Percentiles rank a stretch among this genome's conserved stretches.
phyloP scores from a whole-genome alignment of 2,113 vertebrate genomes.

The Uria aalge region DNA sequence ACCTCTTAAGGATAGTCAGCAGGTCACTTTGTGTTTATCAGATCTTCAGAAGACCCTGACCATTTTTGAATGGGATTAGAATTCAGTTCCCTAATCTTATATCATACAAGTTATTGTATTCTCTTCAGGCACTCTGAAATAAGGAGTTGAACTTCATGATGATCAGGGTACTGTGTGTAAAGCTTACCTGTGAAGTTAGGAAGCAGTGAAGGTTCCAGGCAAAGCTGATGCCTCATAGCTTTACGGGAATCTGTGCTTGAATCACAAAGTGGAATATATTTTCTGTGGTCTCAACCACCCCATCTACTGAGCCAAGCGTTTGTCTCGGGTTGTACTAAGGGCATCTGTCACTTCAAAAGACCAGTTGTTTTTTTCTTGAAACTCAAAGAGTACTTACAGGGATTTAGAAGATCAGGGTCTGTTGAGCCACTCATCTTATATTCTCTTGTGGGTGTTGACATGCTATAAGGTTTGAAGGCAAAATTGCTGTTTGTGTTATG shows the following conservation, averaged over 20 bases:
- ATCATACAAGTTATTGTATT: background rate
- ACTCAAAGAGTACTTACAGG: background rate
- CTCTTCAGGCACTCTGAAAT: background rate
- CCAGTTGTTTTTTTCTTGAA: background rate
- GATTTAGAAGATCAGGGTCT: background rate
- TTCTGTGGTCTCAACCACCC: rapidly evolving
- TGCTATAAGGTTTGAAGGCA: background rate
- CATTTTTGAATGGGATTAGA: background rate
- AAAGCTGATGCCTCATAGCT: background rate
- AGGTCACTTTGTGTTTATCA: background rate
- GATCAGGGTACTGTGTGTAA: background rate
- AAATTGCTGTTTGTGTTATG: background rate
- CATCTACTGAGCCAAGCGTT: background rate
- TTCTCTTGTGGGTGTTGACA: background rate
- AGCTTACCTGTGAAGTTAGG: background rate
- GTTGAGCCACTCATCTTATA: background rate
- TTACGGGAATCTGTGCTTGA: background rate
- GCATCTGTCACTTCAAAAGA: background rate
- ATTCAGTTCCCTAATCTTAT: background rate
- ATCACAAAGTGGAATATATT: background rate
- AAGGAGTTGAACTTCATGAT: background rate
- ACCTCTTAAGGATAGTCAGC: background rate
- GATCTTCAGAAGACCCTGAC: background rate
- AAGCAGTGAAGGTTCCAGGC: background rate
- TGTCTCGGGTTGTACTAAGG: background rate